These are phyloP conservation scores for Heteromormyrus szaboi DNA, from an alignment of 2,797 vertebrate species.

Conservation along the genomic window DNA sequence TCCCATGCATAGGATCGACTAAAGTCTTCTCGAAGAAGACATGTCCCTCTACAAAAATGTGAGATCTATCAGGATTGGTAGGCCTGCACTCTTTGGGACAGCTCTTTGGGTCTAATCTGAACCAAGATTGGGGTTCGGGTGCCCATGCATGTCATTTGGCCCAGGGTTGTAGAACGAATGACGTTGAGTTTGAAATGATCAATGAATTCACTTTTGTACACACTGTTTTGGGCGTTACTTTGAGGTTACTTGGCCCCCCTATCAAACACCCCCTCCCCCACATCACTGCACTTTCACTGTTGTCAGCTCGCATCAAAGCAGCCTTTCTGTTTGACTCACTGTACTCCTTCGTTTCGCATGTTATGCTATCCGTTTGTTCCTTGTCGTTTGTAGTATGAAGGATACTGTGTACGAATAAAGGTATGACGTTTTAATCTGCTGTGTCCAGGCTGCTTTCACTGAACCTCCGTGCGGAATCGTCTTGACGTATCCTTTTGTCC, in stretches of 20 bases:
- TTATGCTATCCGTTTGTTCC: conserved; percentile 1
- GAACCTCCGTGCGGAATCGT: not conserved
- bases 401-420: conserved; percentile 67
- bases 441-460: conserved; percentile 6
- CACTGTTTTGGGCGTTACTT: not conserved
- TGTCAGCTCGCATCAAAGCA: conserved; percentile 37
- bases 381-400: conserved; percentile 62
- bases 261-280: not conserved
- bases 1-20: not conserved
- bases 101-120: not conserved
- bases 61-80: not conserved
- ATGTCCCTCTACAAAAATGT: not conserved
- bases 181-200: not conserved
- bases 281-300: conserved; percentile 35
- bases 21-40: not conserved
- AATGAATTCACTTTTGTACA: not conserved
- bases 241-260: conserved; percentile 17
- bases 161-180: not conserved
- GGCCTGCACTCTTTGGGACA: not conserved
- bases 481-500: not conserved
- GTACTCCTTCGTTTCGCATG: conserved; percentile 32
- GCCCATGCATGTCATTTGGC: not conserved
- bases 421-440: conserved; percentile 37
- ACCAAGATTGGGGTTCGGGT: not conserved
- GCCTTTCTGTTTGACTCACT: conserved; percentile 46